Evolutionary conservation across 2,797 vertebrate species (phyloP).

Genomic region (Artibeus jamaicensis): DNA sequence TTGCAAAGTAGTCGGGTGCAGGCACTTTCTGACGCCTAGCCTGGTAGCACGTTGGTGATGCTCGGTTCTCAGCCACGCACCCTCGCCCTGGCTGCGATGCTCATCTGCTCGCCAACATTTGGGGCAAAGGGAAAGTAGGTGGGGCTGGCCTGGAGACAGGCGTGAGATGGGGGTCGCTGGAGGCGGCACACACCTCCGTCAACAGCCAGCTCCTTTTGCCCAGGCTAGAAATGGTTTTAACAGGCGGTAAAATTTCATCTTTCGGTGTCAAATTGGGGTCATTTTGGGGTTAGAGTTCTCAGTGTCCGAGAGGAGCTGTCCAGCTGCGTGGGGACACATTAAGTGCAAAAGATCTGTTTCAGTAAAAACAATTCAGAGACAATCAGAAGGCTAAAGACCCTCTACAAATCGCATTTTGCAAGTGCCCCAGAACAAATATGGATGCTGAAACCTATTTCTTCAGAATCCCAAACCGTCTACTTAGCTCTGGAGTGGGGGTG

Average conservation of each 20-base stretch:
- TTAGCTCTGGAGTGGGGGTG: constrained; percentile 71
- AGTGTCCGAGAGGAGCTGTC: constrained; percentile 96
- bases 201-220: constrained; percentile 82
- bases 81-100: neutral
- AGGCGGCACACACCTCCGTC: constrained; percentile 83
- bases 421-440: constrained; percentile 88
- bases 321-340: constrained; percentile 99
- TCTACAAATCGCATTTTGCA: constrained; percentile 90
- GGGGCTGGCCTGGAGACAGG: constrained; percentile 46
- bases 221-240: constrained; percentile 93
- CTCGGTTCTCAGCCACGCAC: neutral
- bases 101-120: constrained; percentile 38
- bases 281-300: constrained; percentile 99
- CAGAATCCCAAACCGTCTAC: constrained; percentile 81
- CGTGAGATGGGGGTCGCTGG: constrained; percentile 85
- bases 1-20: neutral
- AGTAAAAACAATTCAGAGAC: constrained; percentile 96
- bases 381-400: constrained; percentile 93
- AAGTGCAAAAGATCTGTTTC: constrained; percentile 93
- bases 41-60: neutral
- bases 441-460: constrained; percentile 82
- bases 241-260: constrained; percentile 97
- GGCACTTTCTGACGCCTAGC: neutral
- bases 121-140: constrained; percentile 69
- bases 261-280: constrained; percentile 98